Evolutionary conservation across 2,113 vertebrate species (phyloP).

Genomic region (mouse (Mus musculus)): DNA sequence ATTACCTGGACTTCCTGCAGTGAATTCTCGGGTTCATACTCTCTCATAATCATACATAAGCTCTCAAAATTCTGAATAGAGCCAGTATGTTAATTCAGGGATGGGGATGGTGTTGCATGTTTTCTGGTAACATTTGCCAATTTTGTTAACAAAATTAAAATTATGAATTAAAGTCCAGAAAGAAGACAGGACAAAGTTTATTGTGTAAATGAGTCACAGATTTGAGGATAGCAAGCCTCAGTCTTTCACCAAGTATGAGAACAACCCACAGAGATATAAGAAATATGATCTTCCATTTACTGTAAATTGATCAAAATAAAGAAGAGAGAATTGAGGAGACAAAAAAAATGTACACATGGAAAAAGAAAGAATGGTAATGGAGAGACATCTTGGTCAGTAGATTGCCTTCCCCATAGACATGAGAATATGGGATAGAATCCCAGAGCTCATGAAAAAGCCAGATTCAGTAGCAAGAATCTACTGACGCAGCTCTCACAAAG

Average conservation of each 20-base stretch:
- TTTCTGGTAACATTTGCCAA: background rate
- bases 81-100: background rate
- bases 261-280: background rate
- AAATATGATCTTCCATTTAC: background rate
- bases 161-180: background rate
- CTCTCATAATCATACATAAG: background rate
- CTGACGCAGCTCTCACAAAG: no score
- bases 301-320: background rate
- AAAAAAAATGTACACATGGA: background rate
- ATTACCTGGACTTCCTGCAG: background rate
- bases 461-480: background rate
- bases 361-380: background rate
- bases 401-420: background rate
- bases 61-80: background rate
- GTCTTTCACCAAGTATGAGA: background rate
- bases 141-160: background rate
- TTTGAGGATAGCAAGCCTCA: fast-evolving
- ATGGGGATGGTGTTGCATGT: background rate
- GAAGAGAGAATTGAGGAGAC: background rate
- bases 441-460: background rate
- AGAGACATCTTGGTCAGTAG: background rate
- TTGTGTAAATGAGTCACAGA: background rate
- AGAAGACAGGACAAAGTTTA: background rate
- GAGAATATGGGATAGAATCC: background rate
- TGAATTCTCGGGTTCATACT: background rate